Evolutionary conservation across 1,140 invertebrate genomes (phyloP).

Genomic region (Leptinotarsa defecta): DNA sequence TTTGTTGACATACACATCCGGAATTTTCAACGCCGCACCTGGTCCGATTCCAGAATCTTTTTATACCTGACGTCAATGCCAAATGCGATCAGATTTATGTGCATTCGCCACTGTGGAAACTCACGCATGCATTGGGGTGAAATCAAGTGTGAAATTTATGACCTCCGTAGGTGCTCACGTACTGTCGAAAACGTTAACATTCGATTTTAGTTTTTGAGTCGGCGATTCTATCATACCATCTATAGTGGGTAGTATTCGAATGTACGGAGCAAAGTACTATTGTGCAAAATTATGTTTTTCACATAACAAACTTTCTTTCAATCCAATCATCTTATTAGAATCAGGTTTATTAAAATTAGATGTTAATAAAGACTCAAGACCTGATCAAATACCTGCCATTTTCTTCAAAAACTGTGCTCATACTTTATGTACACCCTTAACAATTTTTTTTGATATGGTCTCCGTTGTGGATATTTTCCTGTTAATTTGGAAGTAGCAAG

Average conservation of each 20-base stretch:
- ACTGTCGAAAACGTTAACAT: constrained; percentile 1
- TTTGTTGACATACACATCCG: constrained; percentile 5
- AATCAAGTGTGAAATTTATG: constrained; percentile 6
- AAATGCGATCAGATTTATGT: constrained; percentile 6
- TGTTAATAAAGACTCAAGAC: too few relatives aligned
- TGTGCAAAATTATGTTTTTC: not conserved
- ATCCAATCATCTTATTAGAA: too few relatives aligned
- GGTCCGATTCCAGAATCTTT: not conserved
- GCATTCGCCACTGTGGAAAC: not conserved
- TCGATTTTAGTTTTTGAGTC: not conserved
- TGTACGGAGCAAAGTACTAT: not conserved
- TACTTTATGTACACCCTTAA: too few relatives aligned
- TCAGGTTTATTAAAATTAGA: too few relatives aligned
- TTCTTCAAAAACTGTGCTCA: too few relatives aligned
- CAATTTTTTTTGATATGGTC: too few relatives aligned
- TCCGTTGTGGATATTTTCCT: too few relatives aligned
- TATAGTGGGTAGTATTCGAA: not conserved
- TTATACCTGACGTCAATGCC: constrained; percentile 5
- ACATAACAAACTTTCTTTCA: too few relatives aligned
- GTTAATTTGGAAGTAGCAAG: too few relatives aligned
- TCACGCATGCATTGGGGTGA: not conserved
- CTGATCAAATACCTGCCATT: too few relatives aligned
- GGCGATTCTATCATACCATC: not conserved
- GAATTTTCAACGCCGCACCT: constrained; percentile 4
- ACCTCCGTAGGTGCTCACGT: constrained; percentile 7